phyloP scores from a whole-genome alignment of 2,888 invertebrate genomes.

The Falcaria lacertinaria region DNA sequence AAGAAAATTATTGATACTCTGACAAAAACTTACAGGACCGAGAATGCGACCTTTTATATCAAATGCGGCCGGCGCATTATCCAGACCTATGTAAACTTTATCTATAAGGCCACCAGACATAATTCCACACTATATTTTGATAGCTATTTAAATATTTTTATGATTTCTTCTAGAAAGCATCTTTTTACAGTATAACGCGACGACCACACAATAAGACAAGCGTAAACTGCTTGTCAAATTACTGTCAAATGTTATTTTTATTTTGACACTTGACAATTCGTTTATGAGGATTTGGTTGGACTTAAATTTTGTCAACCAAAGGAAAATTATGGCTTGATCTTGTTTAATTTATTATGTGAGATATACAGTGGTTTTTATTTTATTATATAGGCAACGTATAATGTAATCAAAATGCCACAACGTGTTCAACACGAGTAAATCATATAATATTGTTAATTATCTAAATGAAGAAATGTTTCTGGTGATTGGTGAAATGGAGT shows the following conservation, averaged over 20 bases:
- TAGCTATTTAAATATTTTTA: conserved; percentile 28
- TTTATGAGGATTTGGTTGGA: not conserved
- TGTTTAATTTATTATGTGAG: no score
- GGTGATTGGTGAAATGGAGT: no score
- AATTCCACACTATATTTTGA: conserved; percentile 27
- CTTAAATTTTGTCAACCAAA: no score
- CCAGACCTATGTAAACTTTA: conserved; percentile 88
- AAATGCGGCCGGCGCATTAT: conserved; percentile 87
- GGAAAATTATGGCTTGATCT: no score
- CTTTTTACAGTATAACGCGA: conserved; percentile 24
- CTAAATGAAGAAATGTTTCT: no score
- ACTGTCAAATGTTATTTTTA: conserved; percentile 18
- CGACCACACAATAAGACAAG: conserved; percentile 9
- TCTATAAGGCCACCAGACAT: conserved; percentile 79
- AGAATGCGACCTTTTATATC: conserved; percentile 87
- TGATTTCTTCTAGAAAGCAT: conserved; percentile 47
- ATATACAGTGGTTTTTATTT: no score
- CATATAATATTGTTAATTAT: no score
- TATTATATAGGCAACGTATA: no score
- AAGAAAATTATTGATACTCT: conserved; percentile 6
- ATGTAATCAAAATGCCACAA: no score
- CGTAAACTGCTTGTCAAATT: no score
- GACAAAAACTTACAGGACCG: conserved; percentile 73
- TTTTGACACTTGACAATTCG: conserved; percentile 3
- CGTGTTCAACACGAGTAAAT: no score